Conservation (phyloP, 1,140 invertebrate species). For the Ostrea edulis region DNA sequence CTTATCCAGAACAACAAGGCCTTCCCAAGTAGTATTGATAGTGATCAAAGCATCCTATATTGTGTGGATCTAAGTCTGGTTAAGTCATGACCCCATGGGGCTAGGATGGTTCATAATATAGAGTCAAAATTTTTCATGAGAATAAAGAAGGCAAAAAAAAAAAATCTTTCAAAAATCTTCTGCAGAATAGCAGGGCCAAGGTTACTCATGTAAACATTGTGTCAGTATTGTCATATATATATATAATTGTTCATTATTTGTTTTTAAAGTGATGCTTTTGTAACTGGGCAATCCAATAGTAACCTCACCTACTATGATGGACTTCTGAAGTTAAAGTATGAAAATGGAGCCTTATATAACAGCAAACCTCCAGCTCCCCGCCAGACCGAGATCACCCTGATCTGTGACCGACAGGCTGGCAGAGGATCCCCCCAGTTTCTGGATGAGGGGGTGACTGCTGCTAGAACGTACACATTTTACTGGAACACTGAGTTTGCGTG, state of each 20-base stretch:
- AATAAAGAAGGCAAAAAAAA: too few species aligned
- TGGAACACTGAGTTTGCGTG: slow-evolving; percentile 78
- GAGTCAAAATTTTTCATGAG: too few species aligned
- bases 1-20: too few species aligned
- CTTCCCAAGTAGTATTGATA: too few species aligned
- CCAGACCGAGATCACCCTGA: slow-evolving; percentile 75
- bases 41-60: too few species aligned
- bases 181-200: too few species aligned
- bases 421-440: slow-evolving; percentile 73
- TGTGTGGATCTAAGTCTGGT: too few species aligned
- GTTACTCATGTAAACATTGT: too few species aligned
- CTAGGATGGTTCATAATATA: too few species aligned
- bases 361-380: slow-evolving; percentile 62
- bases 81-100: too few species aligned
- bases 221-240: too few species aligned
- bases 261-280: slow-evolving; percentile 59
- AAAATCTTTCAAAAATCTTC: too few species aligned
- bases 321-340: slow-evolving; percentile 77
- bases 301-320: slow-evolving; percentile 75
- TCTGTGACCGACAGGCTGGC: slow-evolving; percentile 75
- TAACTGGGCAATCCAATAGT: slow-evolving; percentile 65
- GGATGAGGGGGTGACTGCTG: slow-evolving; percentile 56
- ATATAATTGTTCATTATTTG: neutral
- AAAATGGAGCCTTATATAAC: slow-evolving; percentile 71
- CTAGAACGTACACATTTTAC: slow-evolving; percentile 73